Percentiles rank a stretch among this genome's conserved stretches.
phyloP scores from a whole-genome alignment of 2,797 vertebrate genomes.

The Sardinella longiceps region DNA sequence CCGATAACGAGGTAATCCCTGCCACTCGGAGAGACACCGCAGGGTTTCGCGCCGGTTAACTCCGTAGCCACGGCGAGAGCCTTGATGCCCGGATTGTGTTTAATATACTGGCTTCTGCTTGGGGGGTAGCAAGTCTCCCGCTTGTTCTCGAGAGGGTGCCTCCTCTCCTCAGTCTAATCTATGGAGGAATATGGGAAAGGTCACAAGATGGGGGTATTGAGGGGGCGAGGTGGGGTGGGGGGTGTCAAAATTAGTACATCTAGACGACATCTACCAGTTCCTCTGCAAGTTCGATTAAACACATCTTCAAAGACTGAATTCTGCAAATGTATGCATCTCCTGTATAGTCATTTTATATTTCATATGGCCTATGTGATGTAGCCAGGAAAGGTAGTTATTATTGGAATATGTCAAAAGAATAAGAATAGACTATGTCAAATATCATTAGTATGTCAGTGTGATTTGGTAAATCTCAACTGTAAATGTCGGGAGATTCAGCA shows the following conservation, averaged over 20 bases:
- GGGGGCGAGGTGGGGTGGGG: background rate
- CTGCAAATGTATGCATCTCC: background rate
- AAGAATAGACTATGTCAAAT: slow-evolving; percentile 45
- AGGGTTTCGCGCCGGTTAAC: slow-evolving; percentile 77
- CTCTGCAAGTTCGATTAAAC: background rate
- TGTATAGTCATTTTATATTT: too few species aligned
- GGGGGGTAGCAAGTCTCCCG: background rate
- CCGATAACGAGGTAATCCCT: slow-evolving; percentile 91
- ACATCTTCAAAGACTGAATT: background rate
- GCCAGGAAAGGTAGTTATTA: background rate
- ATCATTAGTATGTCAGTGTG: slow-evolving; percentile 57
- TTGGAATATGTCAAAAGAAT: background rate
- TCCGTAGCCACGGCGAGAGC: slow-evolving; percentile 56
- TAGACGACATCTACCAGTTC: background rate
- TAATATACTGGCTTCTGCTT: slow-evolving; percentile 66
- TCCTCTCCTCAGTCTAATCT: background rate
- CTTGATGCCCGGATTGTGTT: slow-evolving; percentile 76
- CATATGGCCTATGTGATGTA: background rate
- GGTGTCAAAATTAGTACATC: slow-evolving; percentile 16
- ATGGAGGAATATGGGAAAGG: background rate
- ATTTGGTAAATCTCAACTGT: slow-evolving; percentile 52
- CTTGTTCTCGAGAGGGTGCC: background rate
- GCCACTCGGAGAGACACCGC: slow-evolving; percentile 79
- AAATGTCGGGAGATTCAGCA: slow-evolving; percentile 50
- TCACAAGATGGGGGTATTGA: background rate